These are phyloP conservation scores for Gallinago solitaria DNA, from an alignment of 2,797 vertebrate species.

Conservation along the genomic window DNA sequence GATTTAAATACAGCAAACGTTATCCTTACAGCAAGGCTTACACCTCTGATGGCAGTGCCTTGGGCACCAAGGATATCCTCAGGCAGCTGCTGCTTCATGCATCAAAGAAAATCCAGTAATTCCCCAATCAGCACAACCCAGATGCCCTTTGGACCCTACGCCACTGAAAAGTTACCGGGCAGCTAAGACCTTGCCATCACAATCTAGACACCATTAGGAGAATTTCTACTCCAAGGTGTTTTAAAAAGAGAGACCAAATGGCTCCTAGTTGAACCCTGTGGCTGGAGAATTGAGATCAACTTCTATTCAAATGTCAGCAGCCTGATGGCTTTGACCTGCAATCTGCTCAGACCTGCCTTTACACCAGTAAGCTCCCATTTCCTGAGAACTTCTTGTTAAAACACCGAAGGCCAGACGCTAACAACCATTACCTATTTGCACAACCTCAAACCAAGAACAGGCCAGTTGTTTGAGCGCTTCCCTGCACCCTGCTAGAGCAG, in stretches of 20 bases:
- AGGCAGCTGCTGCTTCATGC: neutral
- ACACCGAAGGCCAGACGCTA: neutral
- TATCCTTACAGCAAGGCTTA: neutral
- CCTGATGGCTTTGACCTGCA: neutral
- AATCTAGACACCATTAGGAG: neutral
- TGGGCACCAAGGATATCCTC: neutral
- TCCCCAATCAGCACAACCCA: neutral
- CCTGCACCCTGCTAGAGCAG: neutral
- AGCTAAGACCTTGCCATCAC: neutral
- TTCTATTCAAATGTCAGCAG: neutral
- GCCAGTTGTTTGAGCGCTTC: neutral
- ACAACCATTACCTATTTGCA: accelerated
- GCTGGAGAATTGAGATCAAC: neutral
- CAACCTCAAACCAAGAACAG: neutral
- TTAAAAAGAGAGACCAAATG: neutral
- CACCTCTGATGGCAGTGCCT: neutral
- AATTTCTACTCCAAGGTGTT: neutral
- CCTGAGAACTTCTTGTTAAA: neutral
- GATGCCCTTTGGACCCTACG: neutral
- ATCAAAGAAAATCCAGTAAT: neutral
- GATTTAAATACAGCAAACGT: neutral
- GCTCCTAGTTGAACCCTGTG: neutral
- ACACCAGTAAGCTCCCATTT: neutral
- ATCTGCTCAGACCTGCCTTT: neutral
- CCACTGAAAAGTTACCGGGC: neutral